A percentile compares a stretch with the other conserved stretches of the same genome.
phyloP scores from a whole-genome alignment of 2,888 invertebrate species.

The Chrysomela aeneicollis region DNA sequence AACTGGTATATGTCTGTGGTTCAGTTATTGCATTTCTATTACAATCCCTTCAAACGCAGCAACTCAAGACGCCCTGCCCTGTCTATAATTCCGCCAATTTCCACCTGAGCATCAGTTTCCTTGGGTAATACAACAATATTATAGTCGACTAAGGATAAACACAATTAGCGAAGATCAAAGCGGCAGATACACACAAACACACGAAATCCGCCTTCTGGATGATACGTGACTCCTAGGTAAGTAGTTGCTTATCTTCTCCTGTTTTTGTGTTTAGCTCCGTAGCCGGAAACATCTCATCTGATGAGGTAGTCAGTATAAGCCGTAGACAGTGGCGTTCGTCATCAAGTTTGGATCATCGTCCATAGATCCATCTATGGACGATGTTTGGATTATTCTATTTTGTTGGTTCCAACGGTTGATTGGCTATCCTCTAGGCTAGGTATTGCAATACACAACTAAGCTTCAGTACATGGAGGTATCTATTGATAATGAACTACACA shows the following conservation, averaged over 20 bases:
- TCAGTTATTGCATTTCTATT: too few species aligned
- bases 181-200: conserved; percentile 46
- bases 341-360: neutral
- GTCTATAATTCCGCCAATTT: neutral
- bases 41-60: neutral
- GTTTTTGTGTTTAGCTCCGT: conserved; percentile 42
- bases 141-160: conserved; percentile 51
- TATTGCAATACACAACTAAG: too few species aligned
- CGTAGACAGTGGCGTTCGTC: neutral
- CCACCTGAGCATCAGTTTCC: conserved; percentile 16
- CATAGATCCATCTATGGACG: too few species aligned
- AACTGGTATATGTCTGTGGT: too few species aligned
- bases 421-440: too few species aligned
- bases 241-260: conserved; percentile 45
- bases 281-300: conserved; percentile 19
- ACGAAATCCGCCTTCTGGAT: conserved; percentile 55
- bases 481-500: too few species aligned
- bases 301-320: neutral
- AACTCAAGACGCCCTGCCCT: neutral
- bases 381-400: too few species aligned
- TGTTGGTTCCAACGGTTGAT: too few species aligned
- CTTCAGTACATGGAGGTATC: too few species aligned
- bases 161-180: conserved; percentile 53
- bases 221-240: conserved; percentile 54
- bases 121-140: conserved; percentile 34